Evolutionary conservation across 2,797 vertebrate species (phyloP).

Genomic region (Etheostoma nigrum): DNA sequence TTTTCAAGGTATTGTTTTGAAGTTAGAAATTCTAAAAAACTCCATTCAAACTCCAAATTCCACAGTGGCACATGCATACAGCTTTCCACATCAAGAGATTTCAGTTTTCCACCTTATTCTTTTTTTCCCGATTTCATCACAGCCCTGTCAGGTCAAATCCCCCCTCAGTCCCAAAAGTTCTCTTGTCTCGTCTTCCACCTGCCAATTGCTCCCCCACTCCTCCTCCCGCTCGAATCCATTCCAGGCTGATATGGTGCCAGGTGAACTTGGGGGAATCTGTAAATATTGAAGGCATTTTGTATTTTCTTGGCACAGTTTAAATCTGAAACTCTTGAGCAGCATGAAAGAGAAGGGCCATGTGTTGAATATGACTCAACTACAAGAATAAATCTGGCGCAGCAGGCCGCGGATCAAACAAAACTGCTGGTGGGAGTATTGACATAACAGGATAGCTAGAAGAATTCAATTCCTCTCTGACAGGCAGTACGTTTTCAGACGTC

Average conservation of each 20-base stretch:
- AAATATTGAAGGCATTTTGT: conserved; percentile 47
- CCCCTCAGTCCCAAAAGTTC: conserved; percentile 31
- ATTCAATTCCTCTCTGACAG: conserved; percentile 42
- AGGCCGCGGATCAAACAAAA: conserved; percentile 45
- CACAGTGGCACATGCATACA: neutral
- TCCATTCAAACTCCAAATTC: neutral
- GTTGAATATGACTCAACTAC: conserved; percentile 39
- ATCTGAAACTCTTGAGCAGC: conserved; percentile 23
- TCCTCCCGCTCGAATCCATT: conserved; percentile 36
- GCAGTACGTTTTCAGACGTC: conserved; percentile 36
- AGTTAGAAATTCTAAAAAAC: no score
- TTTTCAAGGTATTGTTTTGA: no score
- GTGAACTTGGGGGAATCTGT: conserved; percentile 47
- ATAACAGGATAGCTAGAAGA: conserved; percentile 40
- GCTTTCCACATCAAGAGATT: conserved; percentile 18
- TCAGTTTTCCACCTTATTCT: conserved; percentile 2
- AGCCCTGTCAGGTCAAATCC: conserved; percentile 24
- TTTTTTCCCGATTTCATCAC: conserved; percentile 26
- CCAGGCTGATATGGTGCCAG: conserved; percentile 40
- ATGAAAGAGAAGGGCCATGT: conserved; percentile 20
- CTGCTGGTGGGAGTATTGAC: conserved; percentile 52
- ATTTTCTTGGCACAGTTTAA: conserved; percentile 35
- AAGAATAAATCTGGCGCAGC: conserved; percentile 47
- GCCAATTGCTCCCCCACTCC: conserved; percentile 34
- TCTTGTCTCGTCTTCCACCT: conserved; percentile 36